Conservation (phyloP, 2,797 vertebrate species). For the Aratinga solstitialis region DNA sequence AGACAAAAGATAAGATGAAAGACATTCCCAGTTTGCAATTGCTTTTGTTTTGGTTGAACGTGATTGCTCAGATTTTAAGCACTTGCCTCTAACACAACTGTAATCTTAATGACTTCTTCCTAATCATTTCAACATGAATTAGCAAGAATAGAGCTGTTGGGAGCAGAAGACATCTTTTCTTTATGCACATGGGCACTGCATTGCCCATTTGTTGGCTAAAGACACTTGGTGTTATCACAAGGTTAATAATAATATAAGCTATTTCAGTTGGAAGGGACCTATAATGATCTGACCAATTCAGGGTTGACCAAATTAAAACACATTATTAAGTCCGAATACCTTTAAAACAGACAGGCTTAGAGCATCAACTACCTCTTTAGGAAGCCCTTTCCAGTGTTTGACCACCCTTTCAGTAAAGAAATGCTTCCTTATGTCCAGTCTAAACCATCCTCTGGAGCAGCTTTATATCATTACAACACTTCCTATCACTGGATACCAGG, state of each 20-base stretch:
- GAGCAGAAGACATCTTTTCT: background rate
- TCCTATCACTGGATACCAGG: background rate
- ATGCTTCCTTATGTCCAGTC: background rate
- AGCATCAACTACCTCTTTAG: background rate
- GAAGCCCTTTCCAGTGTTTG: background rate
- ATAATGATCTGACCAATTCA: background rate
- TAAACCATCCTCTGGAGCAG: background rate
- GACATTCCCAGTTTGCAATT: background rate
- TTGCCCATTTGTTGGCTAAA: background rate
- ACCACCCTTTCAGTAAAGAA: background rate
- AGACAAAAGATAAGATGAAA: constrained; percentile 63
- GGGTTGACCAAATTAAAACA: background rate
- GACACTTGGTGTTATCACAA: background rate
- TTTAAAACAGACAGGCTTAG: background rate
- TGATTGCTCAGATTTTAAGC: constrained; percentile 25
- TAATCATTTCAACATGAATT: background rate
- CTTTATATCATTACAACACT: fast-evolving
- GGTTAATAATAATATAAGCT: background rate
- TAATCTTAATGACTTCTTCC: constrained; percentile 36
- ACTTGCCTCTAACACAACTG: background rate
- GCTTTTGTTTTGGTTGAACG: constrained; percentile 29
- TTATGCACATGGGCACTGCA: background rate
- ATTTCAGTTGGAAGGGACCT: background rate
- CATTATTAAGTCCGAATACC: background rate
- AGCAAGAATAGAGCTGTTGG: background rate